phyloP scores from a whole-genome alignment of 2,113 vertebrate genomes.

The Thermophis baileyi region DNA sequence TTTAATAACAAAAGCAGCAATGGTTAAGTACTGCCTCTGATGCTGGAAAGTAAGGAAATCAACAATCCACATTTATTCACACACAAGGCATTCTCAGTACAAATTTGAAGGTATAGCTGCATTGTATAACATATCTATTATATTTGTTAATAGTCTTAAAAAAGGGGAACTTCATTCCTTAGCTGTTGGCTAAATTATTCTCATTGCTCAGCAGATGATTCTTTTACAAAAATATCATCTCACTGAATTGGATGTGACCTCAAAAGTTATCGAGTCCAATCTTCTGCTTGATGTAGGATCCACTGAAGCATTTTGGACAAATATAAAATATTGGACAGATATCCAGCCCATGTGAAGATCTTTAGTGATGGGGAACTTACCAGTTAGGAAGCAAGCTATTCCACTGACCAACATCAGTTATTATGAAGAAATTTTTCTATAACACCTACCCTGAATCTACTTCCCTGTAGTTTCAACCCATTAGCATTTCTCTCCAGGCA shows the following conservation, averaged over 20 bases:
- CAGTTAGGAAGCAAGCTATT: not conserved
- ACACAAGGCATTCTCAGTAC: not conserved
- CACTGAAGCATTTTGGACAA: not conserved
- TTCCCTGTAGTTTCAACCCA: not conserved
- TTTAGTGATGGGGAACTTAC: not conserved
- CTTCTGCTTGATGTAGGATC: not conserved
- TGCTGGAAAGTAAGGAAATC: not conserved
- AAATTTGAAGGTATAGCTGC: not conserved
- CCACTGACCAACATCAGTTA: not conserved
- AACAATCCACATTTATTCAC: not conserved
- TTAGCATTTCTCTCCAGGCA: not conserved
- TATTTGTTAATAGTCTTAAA: not conserved
- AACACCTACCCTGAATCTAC: not conserved
- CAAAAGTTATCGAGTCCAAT: not conserved
- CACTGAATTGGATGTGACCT: not conserved
- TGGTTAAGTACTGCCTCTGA: not conserved
- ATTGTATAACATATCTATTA: not conserved
- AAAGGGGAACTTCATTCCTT: not conserved
- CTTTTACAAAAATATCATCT: not conserved
- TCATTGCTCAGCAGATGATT: not conserved
- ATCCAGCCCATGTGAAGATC: not conserved
- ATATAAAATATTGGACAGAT: not conserved
- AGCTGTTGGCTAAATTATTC: not conserved
- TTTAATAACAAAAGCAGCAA: not conserved
- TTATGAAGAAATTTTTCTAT: not conserved